Base-by-base conservation (phyloP, 2,113 vertebrate genomes). In the Plectropomus leopardus region DNA sequence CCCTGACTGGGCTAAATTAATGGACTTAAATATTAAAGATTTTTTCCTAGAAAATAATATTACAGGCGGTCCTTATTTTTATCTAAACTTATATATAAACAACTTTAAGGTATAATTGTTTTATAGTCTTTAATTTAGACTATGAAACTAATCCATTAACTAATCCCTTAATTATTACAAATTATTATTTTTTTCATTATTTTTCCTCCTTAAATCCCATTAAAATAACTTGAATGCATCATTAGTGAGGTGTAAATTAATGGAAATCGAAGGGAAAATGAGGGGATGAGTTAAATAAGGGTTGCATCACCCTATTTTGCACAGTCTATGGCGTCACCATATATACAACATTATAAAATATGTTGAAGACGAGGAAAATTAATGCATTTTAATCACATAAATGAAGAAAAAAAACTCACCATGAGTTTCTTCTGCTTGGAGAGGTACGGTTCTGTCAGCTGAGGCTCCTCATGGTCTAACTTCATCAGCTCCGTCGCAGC, bases 381-480 rank as follows among this genome's bases (percentile, higher is more conserved):
- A 1, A 60, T 48, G 10, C 1, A 48, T 67, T 36, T 48, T 17
- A 57, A 59, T 64, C 16, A 40, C 0, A 44, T 44, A 4, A 16
- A 63, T 26, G 1, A 4, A 13, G 32, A 36, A 9, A 0, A 11
- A 48, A 34, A 50, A 86, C 92, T 96, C 85, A 99, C 98, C 98
- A 99, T 99, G 73, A 99, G 97, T 66, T 99, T 99, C 94, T 99
- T 99, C 92, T 99, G 98, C 94, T 99, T 99, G 83, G 98, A 99
- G 89, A 99, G 95, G 89, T 99, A 99, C 48, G 98, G 98, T 89
- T 99, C 98, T n/a, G 96, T 97, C 59, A 99, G 94, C 80, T 97
- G 97, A 16, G 97, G 96, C 77, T 99, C 98, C 78, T 99, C 98
- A 0, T 99, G 97, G 93, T 99, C 98, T 92, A 99, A 71, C 91